phyloP scores from a whole-genome alignment of 2,888 invertebrate genomes.

The Scaptomyza reducta region DNA sequence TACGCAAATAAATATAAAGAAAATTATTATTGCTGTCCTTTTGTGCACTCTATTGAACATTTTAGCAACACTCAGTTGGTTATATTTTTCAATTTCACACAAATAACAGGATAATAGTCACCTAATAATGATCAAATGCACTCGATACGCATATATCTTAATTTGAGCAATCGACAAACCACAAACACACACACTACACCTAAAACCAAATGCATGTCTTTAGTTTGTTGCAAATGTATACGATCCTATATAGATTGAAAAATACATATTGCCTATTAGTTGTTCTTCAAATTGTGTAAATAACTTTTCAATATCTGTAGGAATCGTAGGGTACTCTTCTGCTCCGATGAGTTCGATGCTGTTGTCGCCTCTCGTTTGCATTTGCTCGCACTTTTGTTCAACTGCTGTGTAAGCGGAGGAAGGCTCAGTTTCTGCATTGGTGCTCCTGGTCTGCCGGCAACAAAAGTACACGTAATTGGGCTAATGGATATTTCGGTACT shows the following conservation, averaged over 20 bases:
- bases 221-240: slow-evolving; percentile 4
- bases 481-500: slow-evolving; percentile 79
- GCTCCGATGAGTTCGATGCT: slow-evolving; percentile 26
- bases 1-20: background rate
- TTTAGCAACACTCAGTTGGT: slow-evolving; percentile 12
- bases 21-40: slow-evolving; percentile 13
- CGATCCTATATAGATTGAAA: too few species aligned
- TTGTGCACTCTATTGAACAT: slow-evolving; percentile 2
- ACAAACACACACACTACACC: slow-evolving; percentile 16
- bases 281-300: background rate
- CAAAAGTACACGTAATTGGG: slow-evolving; percentile 80
- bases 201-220: background rate
- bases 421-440: background rate
- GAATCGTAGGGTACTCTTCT: slow-evolving; percentile 1
- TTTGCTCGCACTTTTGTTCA: slow-evolving; percentile 62
- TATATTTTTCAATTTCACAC: slow-evolving; percentile 46
- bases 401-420: slow-evolving; percentile 24
- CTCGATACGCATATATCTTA: slow-evolving; percentile 61
- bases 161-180: slow-evolving; percentile 49
- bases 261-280: background rate
- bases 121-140: slow-evolving; percentile 71
- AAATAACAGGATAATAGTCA: slow-evolving; percentile 18
- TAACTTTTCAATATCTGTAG: too few species aligned
- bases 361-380: slow-evolving; percentile 43
- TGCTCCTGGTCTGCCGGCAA: slow-evolving; percentile 28